phyloP scores from a whole-genome alignment of 2,797 vertebrate genomes.

The Pipistrellus pipistrellus region DNA sequence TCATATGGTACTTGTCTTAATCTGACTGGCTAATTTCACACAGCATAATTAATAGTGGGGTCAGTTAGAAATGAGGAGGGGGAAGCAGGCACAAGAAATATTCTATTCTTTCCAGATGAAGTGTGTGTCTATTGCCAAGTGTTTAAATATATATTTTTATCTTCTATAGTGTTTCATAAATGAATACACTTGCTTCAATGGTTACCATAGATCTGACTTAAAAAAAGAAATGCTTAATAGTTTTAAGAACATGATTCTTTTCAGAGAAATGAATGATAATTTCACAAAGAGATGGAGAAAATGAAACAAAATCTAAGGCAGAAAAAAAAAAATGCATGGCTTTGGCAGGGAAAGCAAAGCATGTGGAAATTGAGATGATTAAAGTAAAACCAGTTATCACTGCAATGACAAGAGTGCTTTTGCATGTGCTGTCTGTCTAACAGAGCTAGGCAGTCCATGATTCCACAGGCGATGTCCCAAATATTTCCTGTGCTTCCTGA shows the following conservation, averaged over 20 bases:
- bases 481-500: not conserved
- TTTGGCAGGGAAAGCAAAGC: slow-evolving; percentile 23
- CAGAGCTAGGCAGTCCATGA: not conserved
- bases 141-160: not conserved
- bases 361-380: slow-evolving; percentile 41
- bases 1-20: not conserved
- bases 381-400: not conserved
- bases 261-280: not conserved
- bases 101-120: not conserved
- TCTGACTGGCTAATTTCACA: not conserved
- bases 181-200: slow-evolving; percentile 34
- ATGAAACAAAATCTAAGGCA: not conserved
- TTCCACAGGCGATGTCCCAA: not conserved
- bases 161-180: slow-evolving; percentile 7
- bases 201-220: not conserved
- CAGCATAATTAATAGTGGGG: not conserved
- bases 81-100: not conserved
- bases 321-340: not conserved
- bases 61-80: not conserved
- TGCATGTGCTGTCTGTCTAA: not conserved
- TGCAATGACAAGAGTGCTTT: slow-evolving; percentile 6
- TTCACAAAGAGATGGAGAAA: slow-evolving; percentile 35
- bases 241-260: slow-evolving; percentile 12
- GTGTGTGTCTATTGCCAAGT: not conserved
- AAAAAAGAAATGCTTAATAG: not conserved